These are phyloP conservation scores for Sturnira hondurensis DNA, from an alignment of 2,113 vertebrate genomes.

Conservation along the genomic window DNA sequence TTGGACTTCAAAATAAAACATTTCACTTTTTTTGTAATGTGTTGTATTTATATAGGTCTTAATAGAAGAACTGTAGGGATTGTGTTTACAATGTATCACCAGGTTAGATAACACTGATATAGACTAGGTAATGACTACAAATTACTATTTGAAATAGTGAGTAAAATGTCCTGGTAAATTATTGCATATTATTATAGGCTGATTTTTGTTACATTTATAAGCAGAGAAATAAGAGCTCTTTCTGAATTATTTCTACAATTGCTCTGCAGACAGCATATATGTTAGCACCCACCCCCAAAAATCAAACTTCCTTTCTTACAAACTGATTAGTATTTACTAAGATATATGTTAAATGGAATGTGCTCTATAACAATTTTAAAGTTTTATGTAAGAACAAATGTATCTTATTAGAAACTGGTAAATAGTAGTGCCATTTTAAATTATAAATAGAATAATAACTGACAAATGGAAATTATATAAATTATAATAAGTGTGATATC, in stretches of 20 bases:
- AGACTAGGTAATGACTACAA: background rate
- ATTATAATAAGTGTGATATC: background rate
- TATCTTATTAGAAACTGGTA: background rate
- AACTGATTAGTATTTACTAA: background rate
- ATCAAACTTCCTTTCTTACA: background rate
- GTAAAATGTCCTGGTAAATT: background rate
- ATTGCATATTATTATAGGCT: background rate
- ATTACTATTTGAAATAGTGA: background rate
- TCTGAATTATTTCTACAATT: background rate
- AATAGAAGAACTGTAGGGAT: background rate
- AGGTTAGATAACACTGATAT: background rate
- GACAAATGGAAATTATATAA: background rate
- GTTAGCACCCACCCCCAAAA: background rate
- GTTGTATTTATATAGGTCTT: background rate
- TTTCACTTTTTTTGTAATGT: background rate
- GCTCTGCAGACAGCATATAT: background rate
- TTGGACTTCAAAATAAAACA: slow-evolving; percentile 34
- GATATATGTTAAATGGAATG: background rate
- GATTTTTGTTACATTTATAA: background rate
- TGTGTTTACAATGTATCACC: background rate
- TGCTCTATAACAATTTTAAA: background rate
- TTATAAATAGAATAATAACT: background rate
- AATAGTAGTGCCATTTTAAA: background rate
- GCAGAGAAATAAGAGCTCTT: background rate
- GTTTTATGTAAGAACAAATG: background rate